These are phyloP conservation scores for Margaritifera margaritifera DNA, from an alignment of 2,888 invertebrate species.

Conservation along the genomic window DNA sequence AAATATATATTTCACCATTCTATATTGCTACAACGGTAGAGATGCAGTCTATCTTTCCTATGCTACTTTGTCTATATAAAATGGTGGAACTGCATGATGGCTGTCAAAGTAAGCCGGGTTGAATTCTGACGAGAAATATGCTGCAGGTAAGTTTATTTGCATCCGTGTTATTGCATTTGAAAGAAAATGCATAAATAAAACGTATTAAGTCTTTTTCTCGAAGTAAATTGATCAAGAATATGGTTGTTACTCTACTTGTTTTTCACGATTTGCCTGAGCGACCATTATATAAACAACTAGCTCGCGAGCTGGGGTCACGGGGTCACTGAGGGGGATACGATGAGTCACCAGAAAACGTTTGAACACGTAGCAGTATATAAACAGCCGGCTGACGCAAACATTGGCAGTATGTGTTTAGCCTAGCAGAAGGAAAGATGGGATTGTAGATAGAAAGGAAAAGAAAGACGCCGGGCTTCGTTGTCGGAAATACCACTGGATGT, in stretches of 20 bases:
- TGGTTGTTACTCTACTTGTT: constrained; percentile 15
- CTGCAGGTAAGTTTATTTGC: constrained; percentile 23
- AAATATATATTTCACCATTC: too few relatives aligned
- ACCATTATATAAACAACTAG: constrained; percentile 43
- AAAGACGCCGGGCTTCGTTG: constrained; percentile 40
- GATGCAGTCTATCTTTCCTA: neutral
- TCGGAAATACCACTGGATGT: neutral
- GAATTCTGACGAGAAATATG: constrained; percentile 17
- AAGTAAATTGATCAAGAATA: constrained; percentile 1
- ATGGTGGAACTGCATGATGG: constrained; percentile 1
- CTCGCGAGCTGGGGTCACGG: constrained; percentile 24
- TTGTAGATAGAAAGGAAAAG: constrained; percentile 28
- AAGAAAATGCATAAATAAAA: neutral
- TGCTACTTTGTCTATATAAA: neutral
- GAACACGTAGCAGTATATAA: constrained; percentile 47
- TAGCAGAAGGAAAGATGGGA: constrained; percentile 42
- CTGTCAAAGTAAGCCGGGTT: too few relatives aligned
- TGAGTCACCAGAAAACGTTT: constrained; percentile 19
- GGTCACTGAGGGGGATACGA: constrained; percentile 27
- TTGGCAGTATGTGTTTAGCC: constrained; percentile 36
- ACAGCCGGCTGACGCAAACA: constrained; percentile 42
- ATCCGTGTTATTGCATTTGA: constrained; percentile 9
- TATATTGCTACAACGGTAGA: neutral
- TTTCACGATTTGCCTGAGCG: constrained; percentile 1
- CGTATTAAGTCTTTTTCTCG: neutral